Evolutionary conservation across 2,113 vertebrate genomes (phyloP).

Genomic region (Cinclus mexicanus): DNA sequence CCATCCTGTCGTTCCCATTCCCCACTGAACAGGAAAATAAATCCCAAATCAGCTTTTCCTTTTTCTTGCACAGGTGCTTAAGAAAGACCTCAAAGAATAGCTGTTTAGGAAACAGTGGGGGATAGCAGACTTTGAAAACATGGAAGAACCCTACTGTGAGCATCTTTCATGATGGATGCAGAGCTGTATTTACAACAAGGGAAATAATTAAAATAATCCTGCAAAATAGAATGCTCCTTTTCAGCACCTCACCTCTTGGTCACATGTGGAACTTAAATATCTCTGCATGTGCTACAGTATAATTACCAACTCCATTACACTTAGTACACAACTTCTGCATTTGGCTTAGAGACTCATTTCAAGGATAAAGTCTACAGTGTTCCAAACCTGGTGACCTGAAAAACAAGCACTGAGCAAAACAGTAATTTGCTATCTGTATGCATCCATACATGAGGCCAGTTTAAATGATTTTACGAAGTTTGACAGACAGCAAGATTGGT

Average conservation of each 20-base stretch:
- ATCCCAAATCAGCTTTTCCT: not conserved
- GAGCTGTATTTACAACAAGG: not conserved
- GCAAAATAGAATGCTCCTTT: conserved; percentile 10
- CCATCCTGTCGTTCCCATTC: not conserved
- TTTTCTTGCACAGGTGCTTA: not conserved
- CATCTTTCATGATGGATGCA: not conserved
- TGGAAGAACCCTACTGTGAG: not conserved
- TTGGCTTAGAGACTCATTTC: not conserved
- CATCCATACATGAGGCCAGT: not conserved
- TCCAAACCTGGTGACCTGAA: not conserved
- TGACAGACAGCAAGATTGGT: not conserved
- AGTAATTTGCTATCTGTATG: not conserved
- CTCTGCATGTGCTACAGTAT: not conserved
- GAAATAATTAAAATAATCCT: not conserved
- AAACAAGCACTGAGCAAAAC: not conserved
- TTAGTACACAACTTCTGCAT: not conserved
- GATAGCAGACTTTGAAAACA: conserved; percentile 9
- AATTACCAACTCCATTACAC: not conserved
- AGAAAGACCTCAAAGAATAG: not conserved
- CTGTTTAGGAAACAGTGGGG: not conserved
- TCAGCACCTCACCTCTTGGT: not conserved
- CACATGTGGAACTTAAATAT: not conserved
- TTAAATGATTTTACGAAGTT: not conserved
- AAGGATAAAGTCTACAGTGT: not conserved
- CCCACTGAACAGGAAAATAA: not conserved